Conservation (phyloP, 2,113 vertebrate genomes). For the Melospiza georgiana region DNA sequence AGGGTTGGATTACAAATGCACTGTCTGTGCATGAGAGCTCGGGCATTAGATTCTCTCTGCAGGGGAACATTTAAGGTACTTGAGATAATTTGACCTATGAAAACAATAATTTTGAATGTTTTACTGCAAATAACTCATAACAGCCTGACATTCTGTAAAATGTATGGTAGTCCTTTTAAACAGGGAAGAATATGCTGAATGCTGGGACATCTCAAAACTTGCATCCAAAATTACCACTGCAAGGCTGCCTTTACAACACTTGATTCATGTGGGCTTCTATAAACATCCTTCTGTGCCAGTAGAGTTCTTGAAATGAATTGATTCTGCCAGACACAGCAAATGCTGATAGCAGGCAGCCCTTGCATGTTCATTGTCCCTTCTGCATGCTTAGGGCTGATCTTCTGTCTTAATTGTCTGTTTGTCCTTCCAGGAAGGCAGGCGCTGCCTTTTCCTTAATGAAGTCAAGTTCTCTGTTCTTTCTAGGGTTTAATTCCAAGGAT, state of each 20-base stretch:
- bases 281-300: neutral
- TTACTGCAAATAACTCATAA: neutral
- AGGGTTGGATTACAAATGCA: neutral
- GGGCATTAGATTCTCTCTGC: neutral
- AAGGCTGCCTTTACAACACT: neutral
- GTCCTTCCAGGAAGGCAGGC: neutral
- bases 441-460: neutral
- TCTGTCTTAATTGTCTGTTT: neutral
- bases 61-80: neutral
- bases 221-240: neutral
- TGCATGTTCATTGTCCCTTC: neutral
- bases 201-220: neutral
- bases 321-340: neutral
- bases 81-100: neutral
- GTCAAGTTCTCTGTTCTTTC: neutral
- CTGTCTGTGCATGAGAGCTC: neutral
- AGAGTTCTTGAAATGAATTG: neutral
- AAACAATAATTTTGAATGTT: constrained; percentile 1
- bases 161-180: neutral
- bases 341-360: neutral
- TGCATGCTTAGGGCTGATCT: neutral
- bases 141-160: neutral
- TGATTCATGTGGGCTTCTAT: neutral
- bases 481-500: neutral
- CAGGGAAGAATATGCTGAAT: neutral